Base-by-base conservation (phyloP, 1,140 invertebrate genomes). In the Drosophila navojoa region DNA sequence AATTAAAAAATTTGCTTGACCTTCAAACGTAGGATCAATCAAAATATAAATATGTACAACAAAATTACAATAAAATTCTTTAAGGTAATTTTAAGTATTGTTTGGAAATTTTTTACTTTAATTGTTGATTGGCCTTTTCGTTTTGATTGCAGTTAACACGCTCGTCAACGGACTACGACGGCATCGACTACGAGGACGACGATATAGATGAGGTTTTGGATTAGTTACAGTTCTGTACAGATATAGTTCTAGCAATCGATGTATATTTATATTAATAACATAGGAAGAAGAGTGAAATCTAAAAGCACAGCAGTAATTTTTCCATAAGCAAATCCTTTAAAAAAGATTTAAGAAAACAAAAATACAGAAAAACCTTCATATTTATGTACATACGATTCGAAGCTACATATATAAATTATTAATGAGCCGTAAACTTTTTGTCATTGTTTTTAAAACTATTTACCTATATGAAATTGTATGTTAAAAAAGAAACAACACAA, bases 131-230 rank as follows among this genome's bases (percentile, higher is more conserved):
- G 10, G 2, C 2, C 10, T 38, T 38, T 11, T 49, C 0, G 52
- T 67, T 54, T 47, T 35, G 42, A 32, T 87, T 80, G 25, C 74
- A 89, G 84, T 59, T 89, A 55, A 84, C 73, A 57, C 84, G 84
- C 42, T 82, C 82, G 13, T 82, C 82, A 22, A 57, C 76, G 45
- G 84, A 91, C 45, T 91, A 84, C 47, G 81, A 91, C 44, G 86
- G 75, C 63, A 87, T 81, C 55, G 86, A 91, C 25, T 90, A 91
- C 13, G 90, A 91, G 45, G 85, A 91, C 25, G 79, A 89, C 55
- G 77, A 90, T 9, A 42, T 82, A 40, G 87, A 91, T 50, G 90
- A 91, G 49, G 82, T 70, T 22, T 70, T 91, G 67, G 90, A 91
- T 35, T 91, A 86, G 61, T 62, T 42, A 1, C 60, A 32, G 53